phyloP scores from a whole-genome alignment of 2,113 vertebrate species.

The Microtus pennsylvanicus region DNA sequence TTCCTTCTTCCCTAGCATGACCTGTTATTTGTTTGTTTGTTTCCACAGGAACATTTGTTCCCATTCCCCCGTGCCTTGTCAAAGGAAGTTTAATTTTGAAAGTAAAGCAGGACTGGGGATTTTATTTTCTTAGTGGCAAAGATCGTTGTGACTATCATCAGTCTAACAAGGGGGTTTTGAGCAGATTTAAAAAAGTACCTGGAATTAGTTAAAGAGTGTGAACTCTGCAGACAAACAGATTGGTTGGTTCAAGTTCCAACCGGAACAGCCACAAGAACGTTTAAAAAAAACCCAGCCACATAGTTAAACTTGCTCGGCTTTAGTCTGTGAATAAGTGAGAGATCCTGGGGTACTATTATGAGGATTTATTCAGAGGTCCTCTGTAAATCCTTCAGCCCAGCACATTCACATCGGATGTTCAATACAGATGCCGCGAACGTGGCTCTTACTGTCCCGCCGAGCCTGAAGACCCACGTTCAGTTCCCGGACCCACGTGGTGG shows the following conservation, averaged over 20 bases:
- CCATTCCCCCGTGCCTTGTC: background rate
- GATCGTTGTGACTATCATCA: background rate
- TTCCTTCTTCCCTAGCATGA: background rate
- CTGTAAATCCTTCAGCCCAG: background rate
- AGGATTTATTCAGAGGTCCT: background rate
- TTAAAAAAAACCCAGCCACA: background rate
- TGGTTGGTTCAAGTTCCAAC: background rate
- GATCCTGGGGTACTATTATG: background rate
- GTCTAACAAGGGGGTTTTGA: background rate
- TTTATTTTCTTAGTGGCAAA: background rate
- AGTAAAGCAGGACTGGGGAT: background rate
- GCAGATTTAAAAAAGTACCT: background rate
- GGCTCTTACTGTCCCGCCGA: background rate
- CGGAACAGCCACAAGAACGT: background rate
- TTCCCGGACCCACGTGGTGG: background rate
- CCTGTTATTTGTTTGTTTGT: background rate
- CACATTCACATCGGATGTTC: background rate
- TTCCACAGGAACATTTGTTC: background rate
- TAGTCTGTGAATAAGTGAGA: background rate
- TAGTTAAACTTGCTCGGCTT: background rate
- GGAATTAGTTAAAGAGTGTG: background rate
- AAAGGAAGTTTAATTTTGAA: slow-evolving; percentile 31
- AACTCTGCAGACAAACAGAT: background rate
- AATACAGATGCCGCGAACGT: background rate
- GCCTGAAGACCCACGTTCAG: background rate